Conservation (phyloP, 2,113 vertebrate genomes). For the Podarcis muralis region DNA sequence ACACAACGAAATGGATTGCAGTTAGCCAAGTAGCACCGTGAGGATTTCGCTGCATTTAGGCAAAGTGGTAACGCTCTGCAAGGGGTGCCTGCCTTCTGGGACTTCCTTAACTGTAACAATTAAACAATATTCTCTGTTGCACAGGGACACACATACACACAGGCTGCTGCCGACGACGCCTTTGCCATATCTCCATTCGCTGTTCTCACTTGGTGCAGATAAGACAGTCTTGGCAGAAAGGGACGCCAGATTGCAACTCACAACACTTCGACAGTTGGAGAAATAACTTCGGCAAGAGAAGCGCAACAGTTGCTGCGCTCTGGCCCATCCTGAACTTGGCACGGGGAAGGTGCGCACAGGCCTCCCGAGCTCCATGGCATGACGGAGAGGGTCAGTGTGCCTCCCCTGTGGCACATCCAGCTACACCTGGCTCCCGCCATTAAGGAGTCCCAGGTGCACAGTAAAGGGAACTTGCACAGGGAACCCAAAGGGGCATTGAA, state of each 20-base stretch:
- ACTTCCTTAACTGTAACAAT: conserved; percentile 60
- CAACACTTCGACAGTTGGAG: conserved; percentile 60
- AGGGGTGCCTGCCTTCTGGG: conserved; percentile 52
- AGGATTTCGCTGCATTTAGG: conserved; percentile 43
- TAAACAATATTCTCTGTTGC: conserved; percentile 45
- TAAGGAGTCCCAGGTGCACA: not conserved
- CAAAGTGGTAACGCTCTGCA: conserved; percentile 32
- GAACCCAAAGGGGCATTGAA: conserved; percentile 5
- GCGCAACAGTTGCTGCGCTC: not conserved
- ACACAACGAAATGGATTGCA: conserved; percentile 10
- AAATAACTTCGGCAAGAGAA: conserved; percentile 58
- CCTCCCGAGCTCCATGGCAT: too few species aligned
- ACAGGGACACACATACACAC: conserved; percentile 38
- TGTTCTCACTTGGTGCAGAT: conserved; percentile 52
- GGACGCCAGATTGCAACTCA: conserved; percentile 66
- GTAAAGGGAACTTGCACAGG: conserved; percentile 30
- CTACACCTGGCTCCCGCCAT: not conserved
- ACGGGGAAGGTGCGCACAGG: not conserved
- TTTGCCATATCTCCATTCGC: conserved; percentile 46
- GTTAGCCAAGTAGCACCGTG: conserved; percentile 49
- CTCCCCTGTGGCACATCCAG: not conserved
- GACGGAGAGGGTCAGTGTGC: not conserved
- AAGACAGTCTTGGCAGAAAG: conserved; percentile 54
- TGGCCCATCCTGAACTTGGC: not conserved
- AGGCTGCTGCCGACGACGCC: not conserved